A percentile compares a stretch with the other conserved stretches of the same genome.
Conservation (phyloP, 2,797 vertebrate species). For the Danio tinwini region DNA sequence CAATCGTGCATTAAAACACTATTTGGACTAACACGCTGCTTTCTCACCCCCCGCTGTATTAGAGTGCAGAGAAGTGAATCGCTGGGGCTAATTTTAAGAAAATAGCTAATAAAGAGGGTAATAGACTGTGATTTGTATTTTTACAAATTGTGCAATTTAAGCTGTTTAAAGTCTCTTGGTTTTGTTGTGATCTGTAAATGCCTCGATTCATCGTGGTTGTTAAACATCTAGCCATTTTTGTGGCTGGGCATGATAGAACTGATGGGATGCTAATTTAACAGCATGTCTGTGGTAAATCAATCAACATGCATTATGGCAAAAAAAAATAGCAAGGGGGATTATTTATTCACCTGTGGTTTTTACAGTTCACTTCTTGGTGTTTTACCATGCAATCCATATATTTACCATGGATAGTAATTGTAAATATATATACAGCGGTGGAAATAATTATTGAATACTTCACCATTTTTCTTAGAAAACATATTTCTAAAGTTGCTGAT, state of each 20-base stretch:
- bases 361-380: background rate
- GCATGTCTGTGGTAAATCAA: background rate
- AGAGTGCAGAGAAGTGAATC: conserved; percentile 2
- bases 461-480: no score
- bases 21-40: conserved; percentile 32
- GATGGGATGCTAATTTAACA: conserved; percentile 15
- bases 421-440: no score
- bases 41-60: background rate
- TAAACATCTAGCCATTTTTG: background rate
- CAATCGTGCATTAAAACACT: conserved; percentile 26
- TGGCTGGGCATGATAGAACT: conserved; percentile 7
- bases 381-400: no score
- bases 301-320: conserved; percentile 1
- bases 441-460: no score
- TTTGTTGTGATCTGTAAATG: conserved; percentile 27
- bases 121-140: background rate
- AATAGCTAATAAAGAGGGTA: conserved; percentile 7
- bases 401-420: no score
- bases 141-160: background rate
- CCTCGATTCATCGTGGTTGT: background rate
- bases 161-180: background rate
- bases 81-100: background rate
- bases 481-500: no score
- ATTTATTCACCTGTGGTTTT: background rate
- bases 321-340: background rate